Evolutionary conservation across 2,888 invertebrate species (phyloP).

Genomic region (Gari tellinella): DNA sequence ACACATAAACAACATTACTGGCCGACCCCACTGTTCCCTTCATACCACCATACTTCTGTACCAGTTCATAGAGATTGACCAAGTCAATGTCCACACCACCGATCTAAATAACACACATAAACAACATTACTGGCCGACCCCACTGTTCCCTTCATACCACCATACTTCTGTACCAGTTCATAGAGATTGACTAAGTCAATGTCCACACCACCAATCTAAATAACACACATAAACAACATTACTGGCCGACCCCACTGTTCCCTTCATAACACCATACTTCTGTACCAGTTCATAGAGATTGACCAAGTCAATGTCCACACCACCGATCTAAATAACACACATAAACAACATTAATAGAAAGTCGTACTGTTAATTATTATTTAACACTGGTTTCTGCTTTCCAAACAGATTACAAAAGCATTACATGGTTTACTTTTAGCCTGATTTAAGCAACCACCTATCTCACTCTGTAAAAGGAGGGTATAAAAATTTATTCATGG

Average conservation of each 20-base stretch:
- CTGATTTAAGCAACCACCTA: too few relatives aligned
- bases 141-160: constrained; percentile 93
- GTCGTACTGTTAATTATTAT: too few relatives aligned
- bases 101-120: constrained; percentile 85
- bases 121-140: too few relatives aligned
- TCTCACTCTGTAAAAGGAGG: too few relatives aligned
- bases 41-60: constrained; percentile 93
- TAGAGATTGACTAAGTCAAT: constrained; percentile 94
- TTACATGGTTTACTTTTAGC: too few relatives aligned
- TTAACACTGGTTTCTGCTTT: too few relatives aligned
- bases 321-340: constrained; percentile 88
- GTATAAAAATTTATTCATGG: too few relatives aligned
- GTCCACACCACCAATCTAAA: constrained; percentile 93
- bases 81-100: constrained; percentile 96
- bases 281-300: constrained; percentile 94
- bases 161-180: constrained; percentile 92
- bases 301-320: constrained; percentile 95
- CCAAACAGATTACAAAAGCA: too few relatives aligned
- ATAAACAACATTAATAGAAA: too few relatives aligned
- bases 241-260: constrained; percentile 93
- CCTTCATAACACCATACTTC: constrained; percentile 92
- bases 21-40: constrained; percentile 93
- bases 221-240: neutral
- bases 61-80: constrained; percentile 92
- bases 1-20: neutral